These are phyloP conservation scores for Psix sp. DNA, from an alignment of 1,140 invertebrate genomes.

Conservation along the genomic window DNA sequence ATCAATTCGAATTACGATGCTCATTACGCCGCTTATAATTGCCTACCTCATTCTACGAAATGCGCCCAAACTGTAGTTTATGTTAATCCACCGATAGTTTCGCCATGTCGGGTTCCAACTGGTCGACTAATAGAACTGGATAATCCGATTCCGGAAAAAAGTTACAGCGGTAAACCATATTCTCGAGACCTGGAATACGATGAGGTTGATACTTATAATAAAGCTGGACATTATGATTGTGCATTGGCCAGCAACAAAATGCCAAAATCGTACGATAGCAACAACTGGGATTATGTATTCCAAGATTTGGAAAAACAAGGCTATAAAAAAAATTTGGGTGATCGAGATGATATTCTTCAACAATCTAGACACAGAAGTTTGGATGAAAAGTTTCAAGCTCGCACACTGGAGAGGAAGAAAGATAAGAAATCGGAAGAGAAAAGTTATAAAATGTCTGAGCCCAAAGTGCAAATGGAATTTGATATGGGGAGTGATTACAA, in stretches of 20 bases:
- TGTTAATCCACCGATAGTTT: slow-evolving; percentile 11
- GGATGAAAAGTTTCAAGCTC: slow-evolving; percentile 23
- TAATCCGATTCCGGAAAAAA: slow-evolving; percentile 70
- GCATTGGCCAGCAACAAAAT: too few relatives aligned
- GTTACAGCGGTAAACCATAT: slow-evolving; percentile 54
- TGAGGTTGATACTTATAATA: slow-evolving; percentile 60
- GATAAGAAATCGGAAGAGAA: slow-evolving; percentile 22
- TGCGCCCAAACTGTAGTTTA: slow-evolving; percentile 39
- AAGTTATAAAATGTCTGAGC: slow-evolving; percentile 54
- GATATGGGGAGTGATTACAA: slow-evolving; percentile 27
- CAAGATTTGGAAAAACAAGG: slow-evolving; percentile 85
- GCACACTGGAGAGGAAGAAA: slow-evolving; percentile 49
- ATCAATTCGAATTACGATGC: slow-evolving; percentile 37
- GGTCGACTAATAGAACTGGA: slow-evolving; percentile 85
- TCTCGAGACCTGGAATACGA: slow-evolving; percentile 58
- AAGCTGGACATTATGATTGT: too few relatives aligned
- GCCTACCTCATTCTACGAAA: slow-evolving; percentile 46
- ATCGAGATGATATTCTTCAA: slow-evolving; percentile 80
- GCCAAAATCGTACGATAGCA: not conserved
- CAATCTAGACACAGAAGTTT: slow-evolving; percentile 55
- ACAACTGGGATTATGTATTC: slow-evolving; percentile 79
- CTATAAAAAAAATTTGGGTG: slow-evolving; percentile 83
- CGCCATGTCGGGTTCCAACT: slow-evolving; percentile 77
- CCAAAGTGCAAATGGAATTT: slow-evolving; percentile 45
- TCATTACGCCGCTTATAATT: slow-evolving; percentile 54